Evolutionary conservation across 2,888 invertebrate species (phyloP).

Genomic region (Amphimallon solstitiale): DNA sequence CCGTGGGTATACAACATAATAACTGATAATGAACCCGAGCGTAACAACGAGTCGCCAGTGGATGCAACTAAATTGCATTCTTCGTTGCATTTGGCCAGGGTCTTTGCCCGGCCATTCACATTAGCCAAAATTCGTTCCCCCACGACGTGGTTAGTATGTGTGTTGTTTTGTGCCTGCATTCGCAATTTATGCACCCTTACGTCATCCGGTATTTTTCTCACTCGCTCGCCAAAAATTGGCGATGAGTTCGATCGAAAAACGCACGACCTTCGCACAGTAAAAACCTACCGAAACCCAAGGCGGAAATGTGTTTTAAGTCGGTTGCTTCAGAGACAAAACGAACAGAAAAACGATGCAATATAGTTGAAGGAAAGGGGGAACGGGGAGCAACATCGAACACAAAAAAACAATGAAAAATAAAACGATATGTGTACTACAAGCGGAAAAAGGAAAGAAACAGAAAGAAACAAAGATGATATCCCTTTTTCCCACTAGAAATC

Average conservation of each 20-base stretch:
- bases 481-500: slow-evolving; percentile 32
- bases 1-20: slow-evolving; percentile 29
- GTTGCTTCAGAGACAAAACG: slow-evolving; percentile 21
- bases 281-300: slow-evolving; percentile 24
- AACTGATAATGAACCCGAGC: slow-evolving; percentile 37
- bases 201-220: slow-evolving; percentile 40
- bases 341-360: slow-evolving; percentile 14
- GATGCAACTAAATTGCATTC: slow-evolving; percentile 48
- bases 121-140: slow-evolving; percentile 51
- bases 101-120: slow-evolving; percentile 63
- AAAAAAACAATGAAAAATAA: too few relatives aligned
- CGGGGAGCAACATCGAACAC: neutral
- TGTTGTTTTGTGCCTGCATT: slow-evolving; percentile 27
- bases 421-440: neutral
- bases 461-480: slow-evolving; percentile 4
- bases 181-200: slow-evolving; percentile 39
- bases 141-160: slow-evolving; percentile 29
- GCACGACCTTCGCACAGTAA: slow-evolving; percentile 23
- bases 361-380: slow-evolving; percentile 10
- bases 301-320: slow-evolving; percentile 31
- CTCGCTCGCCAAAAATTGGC: slow-evolving; percentile 29
- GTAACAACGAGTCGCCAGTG: slow-evolving; percentile 54
- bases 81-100: slow-evolving; percentile 53
- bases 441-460: slow-evolving; percentile 4
- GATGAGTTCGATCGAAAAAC: neutral